Base-by-base conservation (phyloP, 2,888 invertebrate genomes). In the Coremacera marginata region DNA sequence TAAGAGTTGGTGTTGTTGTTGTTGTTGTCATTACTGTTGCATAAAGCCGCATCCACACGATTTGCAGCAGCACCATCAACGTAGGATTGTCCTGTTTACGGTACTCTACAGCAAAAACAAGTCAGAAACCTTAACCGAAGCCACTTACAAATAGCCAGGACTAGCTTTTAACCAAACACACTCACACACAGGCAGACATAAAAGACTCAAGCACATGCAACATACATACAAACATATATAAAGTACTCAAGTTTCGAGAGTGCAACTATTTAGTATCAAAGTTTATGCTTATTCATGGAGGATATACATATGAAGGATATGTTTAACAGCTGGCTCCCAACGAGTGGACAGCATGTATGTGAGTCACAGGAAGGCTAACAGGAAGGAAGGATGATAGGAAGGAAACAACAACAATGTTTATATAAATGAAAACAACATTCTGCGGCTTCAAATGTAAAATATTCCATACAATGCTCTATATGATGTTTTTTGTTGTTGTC, bases 51-150 rank as follows among this genome's bases (percentile, higher is more conserved):
- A 70, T 75, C 71, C 52, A 62, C 52, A 16, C 51, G 76, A 73
- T 70, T 63, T 75, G 60, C 79, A 77, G 67, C 52, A 57, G 51
- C 75, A 70, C 75, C 74, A 62, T 62, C 31, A 72, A 70, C 63
- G 37, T 60, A 78, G 81, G 82, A 82, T 78, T 79, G 52, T 52
- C 67, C 25, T 68, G 31, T 19, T 22, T 31, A 44, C 37, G 60
- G 62, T 34, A 52, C 44, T 44, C 44, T 44, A 44, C 44, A 16
- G 62, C 25, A 44, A 3, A 16, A 70, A 49, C 49, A 27, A 55
- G 37, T 51, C 60, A 44, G n/a, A 67, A 37, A 22, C 34, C n/a
- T 55, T 11, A 31, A 49, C 44, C 22, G 44, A 14, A 37, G 57
- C 71, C 37, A 67, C 62, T 72, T 60, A 44, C 55, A 52, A 71